These are phyloP conservation scores for Passer montanus DNA, from an alignment of 2,113 vertebrate species.

Conservation along the genomic window DNA sequence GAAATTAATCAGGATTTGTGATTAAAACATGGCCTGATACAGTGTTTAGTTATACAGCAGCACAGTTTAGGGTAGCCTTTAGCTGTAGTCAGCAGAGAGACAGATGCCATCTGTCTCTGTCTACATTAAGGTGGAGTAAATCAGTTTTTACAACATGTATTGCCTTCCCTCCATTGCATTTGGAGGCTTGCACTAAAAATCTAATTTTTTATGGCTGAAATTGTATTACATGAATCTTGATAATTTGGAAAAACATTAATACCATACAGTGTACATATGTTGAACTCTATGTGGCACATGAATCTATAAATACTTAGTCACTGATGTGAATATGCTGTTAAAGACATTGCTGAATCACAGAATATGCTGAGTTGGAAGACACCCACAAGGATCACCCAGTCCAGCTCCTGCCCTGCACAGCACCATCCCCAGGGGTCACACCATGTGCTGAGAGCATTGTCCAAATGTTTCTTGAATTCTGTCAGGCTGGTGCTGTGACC, in stretches of 20 bases:
- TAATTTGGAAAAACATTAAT: not conserved
- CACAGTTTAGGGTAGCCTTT: not conserved
- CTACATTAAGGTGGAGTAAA: not conserved
- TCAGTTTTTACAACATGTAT: not conserved
- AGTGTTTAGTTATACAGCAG: not conserved
- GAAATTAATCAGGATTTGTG: not conserved
- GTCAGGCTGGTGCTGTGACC: not conserved
- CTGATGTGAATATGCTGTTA: not conserved
- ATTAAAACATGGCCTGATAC: not conserved
- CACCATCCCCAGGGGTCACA: not conserved
- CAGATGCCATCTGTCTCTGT: not conserved
- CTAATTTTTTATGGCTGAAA: not conserved
- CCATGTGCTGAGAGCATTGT: rapidly evolving
- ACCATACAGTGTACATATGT: too few species aligned
- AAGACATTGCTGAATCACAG: not conserved
- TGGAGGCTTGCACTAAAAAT: not conserved
- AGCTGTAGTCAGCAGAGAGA: not conserved
- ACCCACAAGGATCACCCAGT: too few species aligned
- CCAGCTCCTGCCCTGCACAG: not conserved
- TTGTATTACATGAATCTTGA: not conserved
- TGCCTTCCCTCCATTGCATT: not conserved
- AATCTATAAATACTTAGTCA: not conserved
- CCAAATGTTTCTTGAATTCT: rapidly evolving
- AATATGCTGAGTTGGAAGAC: not conserved
- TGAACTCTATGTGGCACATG: not conserved